Evolutionary conservation across 2,888 invertebrate genomes (phyloP).

Genomic region (Heliconius hortense): DNA sequence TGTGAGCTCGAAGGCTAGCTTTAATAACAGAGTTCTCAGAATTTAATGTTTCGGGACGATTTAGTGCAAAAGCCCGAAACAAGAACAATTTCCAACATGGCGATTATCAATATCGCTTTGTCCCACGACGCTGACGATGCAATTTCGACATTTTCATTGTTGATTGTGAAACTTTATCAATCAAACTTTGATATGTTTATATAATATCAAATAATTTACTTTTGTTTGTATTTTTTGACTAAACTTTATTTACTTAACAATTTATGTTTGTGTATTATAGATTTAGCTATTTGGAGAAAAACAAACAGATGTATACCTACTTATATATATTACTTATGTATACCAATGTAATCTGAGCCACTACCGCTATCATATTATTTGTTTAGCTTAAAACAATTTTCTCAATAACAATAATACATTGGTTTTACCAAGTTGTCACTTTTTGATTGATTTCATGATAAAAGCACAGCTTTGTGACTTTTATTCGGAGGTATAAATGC

Average conservation of each 20-base stretch:
- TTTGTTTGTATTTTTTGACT: too few species aligned
- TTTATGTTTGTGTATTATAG: too few species aligned
- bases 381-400: background rate
- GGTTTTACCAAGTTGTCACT: background rate
- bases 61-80: conserved; percentile 15
- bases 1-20: background rate
- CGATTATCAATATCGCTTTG: conserved; percentile 13
- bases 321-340: too few species aligned
- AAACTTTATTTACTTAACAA: too few species aligned
- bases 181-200: background rate
- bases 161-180: background rate
- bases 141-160: background rate
- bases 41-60: conserved; percentile 8
- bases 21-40: conserved; percentile 16
- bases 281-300: too few species aligned
- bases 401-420: background rate
- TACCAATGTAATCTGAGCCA: background rate
- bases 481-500: background rate
- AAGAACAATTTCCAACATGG: conserved; percentile 5
- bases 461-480: background rate
- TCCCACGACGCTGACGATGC: background rate
- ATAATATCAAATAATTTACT: background rate
- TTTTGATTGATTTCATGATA: background rate
- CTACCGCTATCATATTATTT: background rate
- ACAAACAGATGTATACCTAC: too few species aligned